Base-by-base conservation (phyloP, 2,113 vertebrate species). In the Chauna torquata region DNA sequence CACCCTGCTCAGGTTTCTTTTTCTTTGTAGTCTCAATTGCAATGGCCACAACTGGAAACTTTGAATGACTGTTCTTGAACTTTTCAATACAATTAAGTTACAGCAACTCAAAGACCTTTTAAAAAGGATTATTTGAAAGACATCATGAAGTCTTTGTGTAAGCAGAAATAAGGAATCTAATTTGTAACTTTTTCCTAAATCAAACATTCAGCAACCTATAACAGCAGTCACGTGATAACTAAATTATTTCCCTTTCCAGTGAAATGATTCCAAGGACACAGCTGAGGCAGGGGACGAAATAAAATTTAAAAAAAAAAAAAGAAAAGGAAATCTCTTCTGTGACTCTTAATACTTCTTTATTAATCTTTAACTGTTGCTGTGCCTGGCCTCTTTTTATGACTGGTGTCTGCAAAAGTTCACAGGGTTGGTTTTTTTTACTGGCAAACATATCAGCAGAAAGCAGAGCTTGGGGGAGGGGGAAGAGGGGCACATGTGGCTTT, bases 341-440 rank as follows among this genome's bases (percentile, higher is more conserved):
- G 22, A 36, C 50, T 65, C 38, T 55, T 16, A 36, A 16, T 57
- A 12, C 15, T 77, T 58, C 71, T 59, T 82, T 32, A 85, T 52
- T 76, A n/a, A 89, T 38, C 30, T 71, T 86, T 74, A 83, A 55
- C 49, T 83, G 27, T 78, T 96, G 28, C 66, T 84, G 20, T 61
- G 23, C 61, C 70, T 65, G 85, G 50, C 25, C 36, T 64, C 18
- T 28, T 94, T 95, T 86, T 88, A 82, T 34, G 40, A 44, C 36
- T 85, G 16, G 24, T 85, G 47, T 69, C 86, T 87, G 66, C 81
- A 80, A 57, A 74, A 5, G 30, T 86, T 92, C 71, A 62, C 45
- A 86, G 68, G 40, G 45, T 23, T 77, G 27, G 23, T 50, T 88
- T 95, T 95, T 96, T 93, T 96, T 92, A 91, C 88, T 72, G 86